phyloP scores from a whole-genome alignment of 2,113 vertebrate species.

The Bufo bufo region DNA sequence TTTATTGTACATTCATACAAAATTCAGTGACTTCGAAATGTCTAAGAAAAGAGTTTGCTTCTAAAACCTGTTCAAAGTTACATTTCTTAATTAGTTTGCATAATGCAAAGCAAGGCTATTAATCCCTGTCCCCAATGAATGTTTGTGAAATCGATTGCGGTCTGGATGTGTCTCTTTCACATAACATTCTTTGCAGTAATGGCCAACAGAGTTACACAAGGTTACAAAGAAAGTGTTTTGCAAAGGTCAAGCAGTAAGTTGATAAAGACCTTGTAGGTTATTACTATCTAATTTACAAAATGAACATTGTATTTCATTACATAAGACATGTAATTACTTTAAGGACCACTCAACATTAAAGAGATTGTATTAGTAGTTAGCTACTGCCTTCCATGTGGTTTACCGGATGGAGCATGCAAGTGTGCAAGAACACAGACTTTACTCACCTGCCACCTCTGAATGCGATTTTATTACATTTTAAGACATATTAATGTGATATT shows the following conservation, averaged over 20 bases:
- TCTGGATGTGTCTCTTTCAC: constrained; percentile 86
- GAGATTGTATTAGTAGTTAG: neutral
- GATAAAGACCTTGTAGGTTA: constrained; percentile 72
- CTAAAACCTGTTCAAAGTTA: constrained; percentile 86
- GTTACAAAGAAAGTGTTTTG: constrained; percentile 80
- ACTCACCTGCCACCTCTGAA: too few species aligned
- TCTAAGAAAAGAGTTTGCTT: constrained; percentile 79
- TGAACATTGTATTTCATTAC: constrained; percentile 28
- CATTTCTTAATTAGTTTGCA: constrained; percentile 92
- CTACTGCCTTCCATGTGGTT: neutral
- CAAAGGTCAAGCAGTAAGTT: constrained; percentile 85
- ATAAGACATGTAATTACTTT: neutral
- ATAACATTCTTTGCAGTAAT: constrained; percentile 84
- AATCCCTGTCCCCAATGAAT: constrained; percentile 97
- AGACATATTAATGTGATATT: too few species aligned
- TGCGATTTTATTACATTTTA: too few species aligned
- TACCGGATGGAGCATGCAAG: too few species aligned
- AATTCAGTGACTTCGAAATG: neutral
- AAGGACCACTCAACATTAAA: neutral
- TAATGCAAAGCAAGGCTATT: constrained; percentile 79
- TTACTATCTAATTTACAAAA: constrained; percentile 5
- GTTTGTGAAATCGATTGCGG: constrained; percentile 94
- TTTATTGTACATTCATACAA: neutral
- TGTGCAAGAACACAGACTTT: too few species aligned
- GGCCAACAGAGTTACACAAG: constrained; percentile 67